A percentile compares a stretch with the other conserved stretches of the same genome.
phyloP scores from a whole-genome alignment of 2,113 vertebrate species.

The Malurus cyaneus region DNA sequence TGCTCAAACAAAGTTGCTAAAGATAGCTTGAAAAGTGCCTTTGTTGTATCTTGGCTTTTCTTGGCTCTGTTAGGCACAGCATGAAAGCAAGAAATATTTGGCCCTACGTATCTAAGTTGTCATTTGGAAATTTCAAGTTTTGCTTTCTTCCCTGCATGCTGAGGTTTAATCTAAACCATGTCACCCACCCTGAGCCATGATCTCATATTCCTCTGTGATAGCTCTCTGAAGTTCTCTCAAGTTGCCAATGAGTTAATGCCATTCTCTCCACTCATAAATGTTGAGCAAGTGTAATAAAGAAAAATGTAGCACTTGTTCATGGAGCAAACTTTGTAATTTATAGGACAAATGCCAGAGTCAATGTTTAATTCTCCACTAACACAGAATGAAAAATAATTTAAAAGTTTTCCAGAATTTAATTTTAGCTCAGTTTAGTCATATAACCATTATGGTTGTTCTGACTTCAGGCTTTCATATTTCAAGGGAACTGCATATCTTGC shows the following conservation, averaged over 20 bases:
- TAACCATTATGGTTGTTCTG: not conserved
- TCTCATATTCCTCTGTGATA: not conserved
- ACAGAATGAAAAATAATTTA: not conserved
- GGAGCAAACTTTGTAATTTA: not conserved
- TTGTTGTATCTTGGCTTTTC: slow-evolving; percentile 64
- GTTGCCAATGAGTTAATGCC: not conserved
- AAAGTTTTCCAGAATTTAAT: slow-evolving; percentile 1
- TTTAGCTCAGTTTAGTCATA: not conserved
- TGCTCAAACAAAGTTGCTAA: slow-evolving; percentile 23
- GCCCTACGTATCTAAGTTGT: slow-evolving; percentile 16
- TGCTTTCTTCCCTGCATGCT: slow-evolving; percentile 24
- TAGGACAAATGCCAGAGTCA: not conserved
- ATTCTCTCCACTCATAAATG: not conserved
- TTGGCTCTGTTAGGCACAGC: slow-evolving; percentile 54
- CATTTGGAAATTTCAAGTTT: slow-evolving; percentile 65
- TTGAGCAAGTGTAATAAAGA: not conserved
- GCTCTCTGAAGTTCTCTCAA: not conserved
- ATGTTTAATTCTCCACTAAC: not conserved
- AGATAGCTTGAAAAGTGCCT: slow-evolving; percentile 62
- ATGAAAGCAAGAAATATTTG: slow-evolving; percentile 38
- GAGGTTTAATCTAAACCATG: slow-evolving; percentile 64
- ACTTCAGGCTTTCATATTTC: not conserved
- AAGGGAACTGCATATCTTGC: not conserved
- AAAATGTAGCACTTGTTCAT: not conserved
- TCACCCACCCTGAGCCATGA: not conserved